Percentiles rank a stretch among this genome's conserved stretches.
These are phyloP conservation scores for Apteryx owenii DNA, from an alignment of 2,113 vertebrate genomes.

Conservation along the genomic window DNA sequence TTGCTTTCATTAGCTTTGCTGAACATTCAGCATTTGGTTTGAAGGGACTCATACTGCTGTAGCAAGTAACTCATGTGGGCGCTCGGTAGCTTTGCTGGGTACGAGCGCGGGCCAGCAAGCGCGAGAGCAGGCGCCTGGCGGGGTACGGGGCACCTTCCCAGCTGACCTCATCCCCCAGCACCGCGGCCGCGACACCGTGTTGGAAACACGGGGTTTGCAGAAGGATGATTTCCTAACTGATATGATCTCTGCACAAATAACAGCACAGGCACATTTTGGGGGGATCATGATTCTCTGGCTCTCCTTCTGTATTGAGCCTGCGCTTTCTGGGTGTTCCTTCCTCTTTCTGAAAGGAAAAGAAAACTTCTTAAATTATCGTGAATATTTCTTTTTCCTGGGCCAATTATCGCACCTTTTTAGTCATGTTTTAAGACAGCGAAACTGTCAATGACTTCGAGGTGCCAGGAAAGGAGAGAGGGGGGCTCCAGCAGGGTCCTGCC, in stretches of 20 bases:
- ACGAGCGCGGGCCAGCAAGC: no score
- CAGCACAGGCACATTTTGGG: not conserved
- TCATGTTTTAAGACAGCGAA: not conserved
- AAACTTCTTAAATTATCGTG: not conserved
- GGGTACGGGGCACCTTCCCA: no score
- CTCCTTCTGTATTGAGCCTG: not conserved
- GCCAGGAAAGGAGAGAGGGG: not conserved
- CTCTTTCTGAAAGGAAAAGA: not conserved
- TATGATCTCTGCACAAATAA: not conserved
- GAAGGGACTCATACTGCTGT: not conserved
- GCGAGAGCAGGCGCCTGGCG: no score
- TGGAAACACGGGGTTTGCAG: not conserved
- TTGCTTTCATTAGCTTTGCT: not conserved
- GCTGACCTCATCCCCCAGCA: not conserved
- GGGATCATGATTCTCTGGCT: not conserved
- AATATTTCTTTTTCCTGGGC: not conserved
- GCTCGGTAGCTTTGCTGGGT: not conserved
- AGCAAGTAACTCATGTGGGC: not conserved
- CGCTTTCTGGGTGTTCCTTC: not conserved
- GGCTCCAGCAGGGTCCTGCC: not conserved
- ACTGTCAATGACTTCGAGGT: not conserved
- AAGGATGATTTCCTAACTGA: not conserved
- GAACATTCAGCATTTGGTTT: not conserved
- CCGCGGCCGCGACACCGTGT: no score
- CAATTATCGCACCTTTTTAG: conserved; percentile 1